Evolutionary conservation across 1,140 invertebrate species (phyloP).

Genomic region (Protaetia brevitarsis): DNA sequence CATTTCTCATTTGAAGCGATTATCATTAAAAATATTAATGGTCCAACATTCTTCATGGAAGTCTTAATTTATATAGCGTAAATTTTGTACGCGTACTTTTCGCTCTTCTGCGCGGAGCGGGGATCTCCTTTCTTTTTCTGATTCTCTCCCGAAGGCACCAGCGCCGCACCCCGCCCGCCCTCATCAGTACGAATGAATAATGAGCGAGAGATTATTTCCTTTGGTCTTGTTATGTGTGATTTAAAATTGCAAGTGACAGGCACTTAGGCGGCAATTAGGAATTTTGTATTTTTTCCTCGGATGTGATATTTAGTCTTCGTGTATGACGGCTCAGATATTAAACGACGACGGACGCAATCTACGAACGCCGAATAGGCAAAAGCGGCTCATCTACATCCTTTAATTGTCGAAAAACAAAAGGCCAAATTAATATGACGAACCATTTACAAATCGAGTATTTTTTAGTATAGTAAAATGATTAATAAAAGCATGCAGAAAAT

Average conservation of each 20-base stretch:
- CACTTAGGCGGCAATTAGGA: constrained; percentile 19
- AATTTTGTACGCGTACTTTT: constrained; percentile 45
- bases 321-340: not conserved
- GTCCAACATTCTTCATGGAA: constrained; percentile 45
- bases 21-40: constrained; percentile 49
- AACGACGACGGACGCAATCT: not conserved
- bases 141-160: not conserved
- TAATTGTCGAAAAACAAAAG: constrained; percentile 2
- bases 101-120: constrained; percentile 10
- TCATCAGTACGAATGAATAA: constrained; percentile 16
- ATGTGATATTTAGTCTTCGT: not conserved
- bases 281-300: constrained; percentile 16
- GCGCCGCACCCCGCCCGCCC: not conserved
- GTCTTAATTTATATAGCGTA: constrained; percentile 46
- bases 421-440: not conserved
- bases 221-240: constrained; percentile 10
- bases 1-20: constrained; percentile 46
- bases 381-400: not conserved
- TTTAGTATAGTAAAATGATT: too few relatives aligned
- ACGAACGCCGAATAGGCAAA: not conserved
- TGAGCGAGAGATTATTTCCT: constrained; percentile 19
- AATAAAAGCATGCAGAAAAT: too few relatives aligned
- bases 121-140: constrained; percentile 9
- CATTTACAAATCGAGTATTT: too few relatives aligned
- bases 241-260: constrained; percentile 17